Base-by-base conservation (phyloP, 1,140 invertebrate species). In the Himalopsyche phryganea region DNA sequence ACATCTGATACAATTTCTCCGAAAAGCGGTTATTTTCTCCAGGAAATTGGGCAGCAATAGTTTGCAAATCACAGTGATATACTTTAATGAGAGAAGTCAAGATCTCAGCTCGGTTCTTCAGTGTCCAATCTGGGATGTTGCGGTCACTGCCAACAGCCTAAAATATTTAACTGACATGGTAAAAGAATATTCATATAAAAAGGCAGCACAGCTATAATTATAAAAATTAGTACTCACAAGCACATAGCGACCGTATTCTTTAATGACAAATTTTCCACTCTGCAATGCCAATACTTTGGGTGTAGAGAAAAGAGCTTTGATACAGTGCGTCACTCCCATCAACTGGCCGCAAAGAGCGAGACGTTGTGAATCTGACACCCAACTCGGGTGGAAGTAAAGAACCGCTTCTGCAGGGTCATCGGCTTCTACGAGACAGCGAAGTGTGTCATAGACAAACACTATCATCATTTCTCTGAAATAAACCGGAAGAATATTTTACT, bases 351-450 rank as follows among this genome's bases (percentile, higher is more conserved):
- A 90, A 0, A 92, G 70, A 13, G 88, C 87, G 59, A 90, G 80
- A 66, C 87, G 83, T 69, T 91, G 88, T 3, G 86, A 84, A 56
- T 88, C 87, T 0, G 87, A 90, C 7, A 92, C 90, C 88, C 90
- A 92, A 28, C 84, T 82, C 1, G 91, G 91, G 75, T 92, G 87
- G 72, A 92, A 94, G 68, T 92, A 94, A n/a, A 92, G 74, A 47
- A 94, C 86, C 13, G 90, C 89, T 45, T 89, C 83, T 47, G 87
- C 85, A n/a, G 89, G 89, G 75, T 94, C 90, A 72, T 92, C 90
- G 59, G 88, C 87, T 71, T 92, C 90, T 33, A 81, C 79, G 65
- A 82, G 80, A 69, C 89, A 86, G 66, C 81, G 82, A 67, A 85
- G 77, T n/a, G 85, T 88, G 75, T 92, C 90, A 65, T 92, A 94